Conservation (phyloP, 2,888 invertebrate species). For the Globia sparganii region DNA sequence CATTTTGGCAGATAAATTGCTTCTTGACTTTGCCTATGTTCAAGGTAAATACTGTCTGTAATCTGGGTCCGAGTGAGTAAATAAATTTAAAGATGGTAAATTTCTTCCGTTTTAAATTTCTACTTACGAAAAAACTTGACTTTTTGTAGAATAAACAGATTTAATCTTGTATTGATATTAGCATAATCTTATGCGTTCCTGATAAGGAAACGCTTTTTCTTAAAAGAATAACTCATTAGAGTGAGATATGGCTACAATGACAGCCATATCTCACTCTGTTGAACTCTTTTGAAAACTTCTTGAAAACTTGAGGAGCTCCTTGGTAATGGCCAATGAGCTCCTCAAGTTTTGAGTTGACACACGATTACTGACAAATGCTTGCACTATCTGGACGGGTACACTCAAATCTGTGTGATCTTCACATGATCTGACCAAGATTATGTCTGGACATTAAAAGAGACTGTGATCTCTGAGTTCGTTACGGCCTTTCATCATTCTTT, state of each 20-base stretch:
- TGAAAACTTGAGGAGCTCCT: no score
- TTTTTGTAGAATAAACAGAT: conserved; percentile 26
- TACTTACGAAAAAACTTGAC: conserved; percentile 12
- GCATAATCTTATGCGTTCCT: not conserved
- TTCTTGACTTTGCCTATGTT: conserved; percentile 86
- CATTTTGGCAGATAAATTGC: conserved; percentile 88
- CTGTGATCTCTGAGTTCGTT: no score
- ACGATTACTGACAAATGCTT: not conserved
- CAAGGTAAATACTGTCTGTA: conserved; percentile 84
- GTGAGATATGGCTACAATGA: no score
- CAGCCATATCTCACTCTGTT: no score
- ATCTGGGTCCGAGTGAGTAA: conserved; percentile 81
- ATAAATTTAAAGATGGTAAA: conserved; percentile 75
- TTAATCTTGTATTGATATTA: conserved; percentile 23
- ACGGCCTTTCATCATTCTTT: no score
- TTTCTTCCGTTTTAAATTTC: conserved; percentile 51
- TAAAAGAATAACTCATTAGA: not conserved
- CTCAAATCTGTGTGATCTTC: not conserved
- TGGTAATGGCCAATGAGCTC: no score
- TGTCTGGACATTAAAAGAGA: not conserved
- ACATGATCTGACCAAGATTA: not conserved
- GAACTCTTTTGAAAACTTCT: no score
- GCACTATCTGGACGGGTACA: not conserved
- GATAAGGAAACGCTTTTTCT: not conserved
- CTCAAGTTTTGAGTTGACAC: not conserved